A percentile compares a stretch with the other conserved stretches of the same genome.
phyloP scores from a whole-genome alignment of 2,113 vertebrate genomes.

The Corydoras maculifer region DNA sequence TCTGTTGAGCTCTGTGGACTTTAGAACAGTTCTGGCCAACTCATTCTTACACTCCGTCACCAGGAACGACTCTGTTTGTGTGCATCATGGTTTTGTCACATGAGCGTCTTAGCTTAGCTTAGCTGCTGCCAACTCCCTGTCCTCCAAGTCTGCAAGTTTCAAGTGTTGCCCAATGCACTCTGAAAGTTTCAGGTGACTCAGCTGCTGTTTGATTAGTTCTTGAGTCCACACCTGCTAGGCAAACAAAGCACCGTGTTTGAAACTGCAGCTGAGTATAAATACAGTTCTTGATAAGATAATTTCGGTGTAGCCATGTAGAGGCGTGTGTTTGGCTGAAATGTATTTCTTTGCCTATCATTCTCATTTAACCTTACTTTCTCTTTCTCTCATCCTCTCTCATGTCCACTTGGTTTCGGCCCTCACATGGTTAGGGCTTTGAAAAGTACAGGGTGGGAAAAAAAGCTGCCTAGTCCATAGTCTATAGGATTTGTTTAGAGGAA shows the following conservation, averaged over 20 bases:
- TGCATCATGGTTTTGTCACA: constrained; percentile 20
- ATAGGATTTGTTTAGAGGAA: constrained; percentile 28
- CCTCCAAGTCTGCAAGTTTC: background rate
- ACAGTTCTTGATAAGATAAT: background rate
- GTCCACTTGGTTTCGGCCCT: background rate
- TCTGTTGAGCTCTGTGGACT: background rate
- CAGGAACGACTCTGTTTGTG: constrained; percentile 17
- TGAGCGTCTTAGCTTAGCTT: constrained; percentile 13
- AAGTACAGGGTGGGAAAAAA: background rate
- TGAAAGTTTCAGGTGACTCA: constrained; percentile 52
- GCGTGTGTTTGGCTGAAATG: background rate
- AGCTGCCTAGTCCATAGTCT: constrained; percentile 10
- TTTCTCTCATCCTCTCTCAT: background rate
- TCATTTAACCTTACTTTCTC: background rate
- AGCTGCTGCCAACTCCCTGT: background rate
- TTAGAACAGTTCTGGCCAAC: constrained; percentile 4
- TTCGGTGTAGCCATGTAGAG: background rate
- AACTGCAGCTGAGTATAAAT: constrained; percentile 5
- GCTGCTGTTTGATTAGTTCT: constrained; percentile 60
- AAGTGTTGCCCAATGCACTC: constrained; percentile 45
- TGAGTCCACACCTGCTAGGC: constrained; percentile 63
- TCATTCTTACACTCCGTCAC: constrained; percentile 7
- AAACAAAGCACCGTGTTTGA: constrained; percentile 52
- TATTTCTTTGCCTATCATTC: background rate
- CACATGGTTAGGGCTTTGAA: background rate